Base-by-base conservation (phyloP, 2,888 invertebrate genomes). In the Norana najaformis region DNA sequence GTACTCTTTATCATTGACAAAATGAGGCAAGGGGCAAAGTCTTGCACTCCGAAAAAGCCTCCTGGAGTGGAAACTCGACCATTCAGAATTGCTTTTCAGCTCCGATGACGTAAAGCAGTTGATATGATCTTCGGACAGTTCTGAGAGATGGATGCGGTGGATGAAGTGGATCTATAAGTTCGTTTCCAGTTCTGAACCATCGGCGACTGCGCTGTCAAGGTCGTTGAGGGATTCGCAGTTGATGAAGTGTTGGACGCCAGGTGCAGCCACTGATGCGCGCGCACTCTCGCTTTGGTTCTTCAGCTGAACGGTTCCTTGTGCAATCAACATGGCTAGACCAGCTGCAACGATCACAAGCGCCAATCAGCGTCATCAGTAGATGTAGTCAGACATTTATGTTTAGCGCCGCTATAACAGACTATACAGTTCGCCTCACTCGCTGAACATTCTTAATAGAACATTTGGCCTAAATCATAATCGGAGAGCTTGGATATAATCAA, bases 321-420 rank as follows among this genome's bases (percentile, higher is more conserved):
- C 92, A 23, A 92, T 92, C 47, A 92, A 89, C 91, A 92, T 90
- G 2, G 92, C 92, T 83, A 92, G 89, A 5, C 92, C 92, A 53
- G 92, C 92, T 92, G 91, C 11, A 90, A 41, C 11, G 30, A 88
- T 41, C 39, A 88, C 1, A 88, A 36, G 23, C 34, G 13, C 88
- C 34, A 34, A 11, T 88, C 36, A 6, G 6, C 16, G 2, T 88
- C 16, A n/a, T 47, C 47, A 47, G 1, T 5, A 1, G 23, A 47
- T 47, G n/a, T n/a, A n/a, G n/a, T n/a, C n/a, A n/a, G n/a, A n/a
- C n/a, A n/a, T n/a, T n/a, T n/a, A n/a, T n/a, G n/a, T n/a, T n/a
- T n/a, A n/a, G n/a, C n/a, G n/a, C n/a, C n/a, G n/a, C n/a, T n/a
- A n/a, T n/a, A n/a, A n/a, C n/a, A n/a, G n/a, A n/a, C n/a, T n/a